These are phyloP conservation scores for Homalodisca vitripennis DNA, from an alignment of 1,140 invertebrate species.

Conservation along the genomic window DNA sequence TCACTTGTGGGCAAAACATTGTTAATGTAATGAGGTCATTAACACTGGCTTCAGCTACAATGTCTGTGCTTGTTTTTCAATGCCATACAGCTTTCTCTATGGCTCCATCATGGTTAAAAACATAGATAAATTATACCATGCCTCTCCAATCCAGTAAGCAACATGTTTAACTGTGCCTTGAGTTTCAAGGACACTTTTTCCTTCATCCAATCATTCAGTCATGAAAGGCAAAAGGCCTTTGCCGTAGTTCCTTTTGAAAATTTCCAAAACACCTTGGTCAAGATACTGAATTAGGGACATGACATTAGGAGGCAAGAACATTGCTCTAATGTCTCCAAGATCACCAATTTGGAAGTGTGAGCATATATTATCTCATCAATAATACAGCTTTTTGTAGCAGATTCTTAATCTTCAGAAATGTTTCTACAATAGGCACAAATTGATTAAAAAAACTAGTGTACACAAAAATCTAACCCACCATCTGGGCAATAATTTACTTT, in stretches of 20 bases:
- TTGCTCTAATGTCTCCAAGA: no score
- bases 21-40: no score
- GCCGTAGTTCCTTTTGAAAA: neutral
- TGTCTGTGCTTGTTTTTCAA: neutral
- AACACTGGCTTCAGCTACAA: no score
- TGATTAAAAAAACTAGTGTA: no score
- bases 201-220: no score
- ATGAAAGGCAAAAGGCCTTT: neutral
- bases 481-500: neutral
- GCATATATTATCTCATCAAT: neutral
- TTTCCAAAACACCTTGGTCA: neutral
- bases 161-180: neutral
- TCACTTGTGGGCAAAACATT: no score
- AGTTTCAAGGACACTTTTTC: neutral
- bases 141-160: neutral
- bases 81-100: neutral
- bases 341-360: no score
- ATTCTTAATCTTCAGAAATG: no score
- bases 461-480: neutral
- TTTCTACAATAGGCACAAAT: neutral
- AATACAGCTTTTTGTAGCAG: neutral
- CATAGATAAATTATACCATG: neutral
- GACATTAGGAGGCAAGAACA: conserved; percentile 6
- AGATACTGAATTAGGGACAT: neutral
- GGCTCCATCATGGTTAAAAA: neutral